phyloP scores from a whole-genome alignment of 2,888 invertebrate genomes.

The Polyommatus icarus region DNA sequence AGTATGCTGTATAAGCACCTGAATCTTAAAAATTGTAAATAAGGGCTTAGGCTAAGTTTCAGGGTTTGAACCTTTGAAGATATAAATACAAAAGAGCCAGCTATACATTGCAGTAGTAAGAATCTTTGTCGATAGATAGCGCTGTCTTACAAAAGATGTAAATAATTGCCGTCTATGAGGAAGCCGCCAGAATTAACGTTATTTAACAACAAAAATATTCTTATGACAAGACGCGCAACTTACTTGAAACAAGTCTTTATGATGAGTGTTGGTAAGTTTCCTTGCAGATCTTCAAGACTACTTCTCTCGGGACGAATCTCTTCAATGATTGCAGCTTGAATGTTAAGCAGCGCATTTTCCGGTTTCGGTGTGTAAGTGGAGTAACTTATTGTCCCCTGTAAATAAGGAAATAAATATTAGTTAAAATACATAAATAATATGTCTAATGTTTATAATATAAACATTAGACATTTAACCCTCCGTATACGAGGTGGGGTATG shows the following conservation, averaged over 20 bases:
- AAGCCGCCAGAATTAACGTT: too few species aligned
- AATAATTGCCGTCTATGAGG: too few species aligned
- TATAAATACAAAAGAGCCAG: background rate
- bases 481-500: too few species aligned
- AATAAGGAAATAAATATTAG: too few species aligned
- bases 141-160: too few species aligned
- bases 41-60: too few species aligned
- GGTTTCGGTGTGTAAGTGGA: conserved; percentile 82
- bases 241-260: conserved; percentile 84
- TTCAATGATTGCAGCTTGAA: conserved; percentile 83
- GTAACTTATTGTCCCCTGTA: conserved; percentile 82
- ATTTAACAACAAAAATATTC: too few species aligned
- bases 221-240: conserved; percentile 39
- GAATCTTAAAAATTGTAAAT: too few species aligned
- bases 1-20: too few species aligned
- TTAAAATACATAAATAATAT: too few species aligned
- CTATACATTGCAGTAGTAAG: background rate
- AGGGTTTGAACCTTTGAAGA: background rate
- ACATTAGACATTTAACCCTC: too few species aligned
- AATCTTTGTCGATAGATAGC: background rate
- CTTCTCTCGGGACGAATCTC: conserved; percentile 83
- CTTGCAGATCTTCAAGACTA: conserved; percentile 83
- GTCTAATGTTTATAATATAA: too few species aligned
- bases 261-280: conserved; percentile 82
- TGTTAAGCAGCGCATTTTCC: conserved; percentile 78